phyloP scores from a whole-genome alignment of 2,113 vertebrate species.

The Pseudois nayaur region DNA sequence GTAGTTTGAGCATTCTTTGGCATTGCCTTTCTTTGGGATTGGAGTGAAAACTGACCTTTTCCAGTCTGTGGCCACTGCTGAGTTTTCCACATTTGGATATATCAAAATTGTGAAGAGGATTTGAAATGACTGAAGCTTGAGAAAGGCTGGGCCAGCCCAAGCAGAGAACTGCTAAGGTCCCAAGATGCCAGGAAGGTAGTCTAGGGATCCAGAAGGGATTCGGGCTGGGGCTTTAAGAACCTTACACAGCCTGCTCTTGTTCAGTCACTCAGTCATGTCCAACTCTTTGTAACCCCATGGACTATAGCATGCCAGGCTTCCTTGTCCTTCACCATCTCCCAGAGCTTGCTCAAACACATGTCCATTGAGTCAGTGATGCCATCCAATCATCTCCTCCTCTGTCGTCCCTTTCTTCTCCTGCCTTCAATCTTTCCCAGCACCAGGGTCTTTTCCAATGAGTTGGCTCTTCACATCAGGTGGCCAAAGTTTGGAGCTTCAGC shows the following conservation, averaged over 20 bases:
- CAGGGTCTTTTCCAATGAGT: not conserved
- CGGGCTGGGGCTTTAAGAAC: not conserved
- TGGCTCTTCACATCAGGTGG: not conserved
- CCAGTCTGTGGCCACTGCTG: too few relatives aligned
- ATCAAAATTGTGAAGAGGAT: not conserved
- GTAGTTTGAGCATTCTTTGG: too few relatives aligned
- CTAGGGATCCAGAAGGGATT: not conserved
- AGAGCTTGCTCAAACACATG: not conserved
- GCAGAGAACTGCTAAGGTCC: not conserved
- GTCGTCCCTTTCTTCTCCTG: not conserved
- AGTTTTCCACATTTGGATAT: not conserved
- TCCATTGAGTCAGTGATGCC: not conserved
- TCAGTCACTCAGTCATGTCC: not conserved
- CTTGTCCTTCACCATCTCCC: not conserved
- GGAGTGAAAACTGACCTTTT: too few relatives aligned
- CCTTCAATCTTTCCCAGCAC: not conserved
- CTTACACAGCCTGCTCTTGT: not conserved
- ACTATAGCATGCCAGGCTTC: not conserved
- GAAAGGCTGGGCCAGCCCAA: not conserved
- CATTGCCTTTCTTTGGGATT: too few relatives aligned
- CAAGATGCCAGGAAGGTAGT: not conserved
- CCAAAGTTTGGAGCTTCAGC: not conserved
- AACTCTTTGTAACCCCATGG: not conserved
- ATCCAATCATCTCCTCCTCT: not conserved
- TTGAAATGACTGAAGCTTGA: not conserved